These are phyloP conservation scores for Ceuthmochares aereus DNA, from an alignment of 2,113 vertebrate species.

Conservation along the genomic window DNA sequence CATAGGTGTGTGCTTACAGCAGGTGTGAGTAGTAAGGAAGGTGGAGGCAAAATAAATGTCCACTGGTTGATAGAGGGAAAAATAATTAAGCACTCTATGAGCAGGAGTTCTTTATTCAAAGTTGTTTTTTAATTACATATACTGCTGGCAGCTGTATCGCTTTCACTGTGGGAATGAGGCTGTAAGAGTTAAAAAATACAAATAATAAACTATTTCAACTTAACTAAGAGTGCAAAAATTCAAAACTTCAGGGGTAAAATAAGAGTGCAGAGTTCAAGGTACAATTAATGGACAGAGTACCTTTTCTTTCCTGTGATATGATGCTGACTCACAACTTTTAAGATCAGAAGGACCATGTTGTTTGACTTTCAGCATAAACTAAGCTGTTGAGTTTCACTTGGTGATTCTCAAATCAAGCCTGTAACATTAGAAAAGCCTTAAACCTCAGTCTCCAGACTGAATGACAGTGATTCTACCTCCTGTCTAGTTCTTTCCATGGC, in stretches of 20 bases:
- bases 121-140: not conserved
- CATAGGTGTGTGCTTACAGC: not conserved
- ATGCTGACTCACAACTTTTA: constrained; percentile 34
- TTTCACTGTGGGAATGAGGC: not conserved
- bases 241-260: not conserved
- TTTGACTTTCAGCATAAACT: constrained; percentile 56
- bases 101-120: not conserved
- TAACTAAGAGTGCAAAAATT: not conserved
- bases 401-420: not conserved
- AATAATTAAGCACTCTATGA: not conserved
- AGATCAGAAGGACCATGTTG: not conserved
- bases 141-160: not conserved
- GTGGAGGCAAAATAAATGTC: not conserved
- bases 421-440: not conserved
- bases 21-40: not conserved
- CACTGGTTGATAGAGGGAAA: not conserved
- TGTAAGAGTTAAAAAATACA: not conserved
- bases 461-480: not conserved
- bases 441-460: not conserved
- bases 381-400: not conserved
- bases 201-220: not conserved
- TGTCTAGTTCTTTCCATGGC: not conserved
- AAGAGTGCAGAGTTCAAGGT: not conserved
- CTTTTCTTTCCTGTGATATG: constrained; percentile 28
- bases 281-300: not conserved